These are phyloP conservation scores for Acomys russatus DNA, from an alignment of 2,797 vertebrate genomes.

Conservation along the genomic window DNA sequence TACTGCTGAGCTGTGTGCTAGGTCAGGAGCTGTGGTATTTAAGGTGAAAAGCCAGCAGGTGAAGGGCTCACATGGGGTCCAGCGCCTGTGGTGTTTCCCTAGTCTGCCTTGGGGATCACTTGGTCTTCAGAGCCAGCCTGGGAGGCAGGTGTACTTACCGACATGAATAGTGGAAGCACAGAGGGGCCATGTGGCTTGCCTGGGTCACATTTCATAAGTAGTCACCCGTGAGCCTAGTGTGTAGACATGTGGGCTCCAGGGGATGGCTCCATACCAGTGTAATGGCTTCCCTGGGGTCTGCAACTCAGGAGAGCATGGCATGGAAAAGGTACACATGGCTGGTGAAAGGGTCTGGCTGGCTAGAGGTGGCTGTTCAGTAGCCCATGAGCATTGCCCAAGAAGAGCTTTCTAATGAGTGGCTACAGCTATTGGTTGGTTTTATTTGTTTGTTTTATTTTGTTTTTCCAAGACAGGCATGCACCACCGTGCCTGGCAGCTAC, in stretches of 20 bases:
- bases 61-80: neutral
- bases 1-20: neutral
- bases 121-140: neutral
- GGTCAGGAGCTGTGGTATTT: neutral
- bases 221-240: neutral
- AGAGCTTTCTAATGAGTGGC: constrained; percentile 57
- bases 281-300: neutral
- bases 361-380: constrained; percentile 51
- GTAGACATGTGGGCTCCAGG: neutral
- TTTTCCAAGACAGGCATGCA: too few species aligned
- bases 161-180: neutral
- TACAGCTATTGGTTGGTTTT: neutral
- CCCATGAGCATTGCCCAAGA: constrained; percentile 14
- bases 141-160: neutral
- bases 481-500: too few species aligned
- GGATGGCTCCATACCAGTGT: neutral
- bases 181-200: neutral
- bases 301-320: neutral
- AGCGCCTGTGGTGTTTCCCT: neutral
- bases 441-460: too few species aligned
- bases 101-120: constrained; percentile 2
- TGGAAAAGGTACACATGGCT: neutral
- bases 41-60: constrained; percentile 31
- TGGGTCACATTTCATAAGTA: neutral
- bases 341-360: constrained; percentile 42